Percentiles rank a stretch among this genome's conserved stretches.
Evolutionary conservation across 2,113 vertebrate genomes (phyloP).

Genomic region (cat (Felis catus)): DNA sequence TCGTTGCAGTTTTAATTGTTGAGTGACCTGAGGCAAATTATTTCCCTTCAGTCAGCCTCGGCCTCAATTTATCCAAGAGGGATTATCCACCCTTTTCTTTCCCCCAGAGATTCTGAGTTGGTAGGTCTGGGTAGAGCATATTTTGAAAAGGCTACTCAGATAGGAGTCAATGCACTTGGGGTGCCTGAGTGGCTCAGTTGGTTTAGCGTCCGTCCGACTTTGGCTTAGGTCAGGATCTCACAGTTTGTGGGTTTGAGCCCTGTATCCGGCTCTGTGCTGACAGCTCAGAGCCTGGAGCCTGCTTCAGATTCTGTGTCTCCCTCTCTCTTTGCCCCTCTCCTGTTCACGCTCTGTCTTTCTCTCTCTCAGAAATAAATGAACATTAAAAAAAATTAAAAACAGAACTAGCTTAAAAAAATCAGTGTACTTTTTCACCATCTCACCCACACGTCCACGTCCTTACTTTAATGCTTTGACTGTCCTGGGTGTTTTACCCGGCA

Average conservation of each 20-base stretch:
- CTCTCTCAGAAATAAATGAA: too few relatives aligned
- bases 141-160: conserved; percentile 14
- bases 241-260: too few relatives aligned
- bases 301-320: too few relatives aligned
- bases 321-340: too few relatives aligned
- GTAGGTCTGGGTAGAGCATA: neutral
- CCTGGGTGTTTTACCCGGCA: neutral
- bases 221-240: too few relatives aligned
- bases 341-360: too few relatives aligned
- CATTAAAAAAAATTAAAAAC: too few relatives aligned
- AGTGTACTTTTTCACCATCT: neutral
- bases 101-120: conserved; percentile 9
- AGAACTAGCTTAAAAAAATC: too few relatives aligned
- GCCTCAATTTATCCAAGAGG: neutral
- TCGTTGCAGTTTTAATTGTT: neutral
- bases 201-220: too few relatives aligned
- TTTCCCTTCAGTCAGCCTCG: neutral
- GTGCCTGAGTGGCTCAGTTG: too few relatives aligned
- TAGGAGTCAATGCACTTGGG: neutral
- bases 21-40: neutral
- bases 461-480: neutral
- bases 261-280: too few relatives aligned
- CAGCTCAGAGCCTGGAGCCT: too few relatives aligned
- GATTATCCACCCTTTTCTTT: neutral
- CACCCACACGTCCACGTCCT: neutral